These are phyloP conservation scores for Trichopoda pennipes DNA, from an alignment of 2,888 invertebrate species.

Conservation along the genomic window DNA sequence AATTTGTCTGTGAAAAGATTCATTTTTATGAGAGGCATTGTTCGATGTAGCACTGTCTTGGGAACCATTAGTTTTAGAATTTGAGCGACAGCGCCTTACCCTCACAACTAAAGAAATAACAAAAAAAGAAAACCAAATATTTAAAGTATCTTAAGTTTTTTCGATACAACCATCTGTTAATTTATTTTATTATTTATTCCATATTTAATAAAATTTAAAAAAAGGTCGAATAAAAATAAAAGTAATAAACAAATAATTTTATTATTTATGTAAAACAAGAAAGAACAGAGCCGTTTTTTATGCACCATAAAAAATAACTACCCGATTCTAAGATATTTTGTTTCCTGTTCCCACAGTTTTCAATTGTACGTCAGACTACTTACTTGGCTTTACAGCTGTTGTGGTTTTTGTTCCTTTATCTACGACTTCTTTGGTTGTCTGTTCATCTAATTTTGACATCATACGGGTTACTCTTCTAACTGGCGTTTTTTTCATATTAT, in stretches of 20 bases:
- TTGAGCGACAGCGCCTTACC: conserved; percentile 34
- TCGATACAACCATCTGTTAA: too few species aligned
- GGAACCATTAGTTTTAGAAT: conserved; percentile 42
- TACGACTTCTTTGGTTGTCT: background rate
- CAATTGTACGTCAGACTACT: background rate
- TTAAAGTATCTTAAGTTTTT: background rate
- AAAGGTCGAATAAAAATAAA: too few species aligned
- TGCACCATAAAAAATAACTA: too few species aligned
- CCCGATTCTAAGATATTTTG: too few species aligned
- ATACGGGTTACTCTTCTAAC: conserved; percentile 56
- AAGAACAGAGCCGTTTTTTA: too few species aligned
- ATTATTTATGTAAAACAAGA: background rate
- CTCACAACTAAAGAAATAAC: conserved; percentile 10
- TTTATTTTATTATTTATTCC: too few species aligned
- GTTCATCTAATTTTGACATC: conserved; percentile 44
- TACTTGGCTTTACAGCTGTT: conserved; percentile 21
- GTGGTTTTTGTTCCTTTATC: background rate
- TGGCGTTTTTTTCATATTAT: background rate
- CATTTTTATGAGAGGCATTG: conserved; percentile 14
- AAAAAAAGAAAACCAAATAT: background rate
- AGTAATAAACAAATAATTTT: too few species aligned
- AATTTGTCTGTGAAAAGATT: background rate
- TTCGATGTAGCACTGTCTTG: conserved; percentile 37
- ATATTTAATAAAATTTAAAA: too few species aligned
- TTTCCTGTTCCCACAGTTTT: too few species aligned